Base-by-base conservation (phyloP, 2,797 vertebrate species). In the Rhinophrynus dorsalis region DNA sequence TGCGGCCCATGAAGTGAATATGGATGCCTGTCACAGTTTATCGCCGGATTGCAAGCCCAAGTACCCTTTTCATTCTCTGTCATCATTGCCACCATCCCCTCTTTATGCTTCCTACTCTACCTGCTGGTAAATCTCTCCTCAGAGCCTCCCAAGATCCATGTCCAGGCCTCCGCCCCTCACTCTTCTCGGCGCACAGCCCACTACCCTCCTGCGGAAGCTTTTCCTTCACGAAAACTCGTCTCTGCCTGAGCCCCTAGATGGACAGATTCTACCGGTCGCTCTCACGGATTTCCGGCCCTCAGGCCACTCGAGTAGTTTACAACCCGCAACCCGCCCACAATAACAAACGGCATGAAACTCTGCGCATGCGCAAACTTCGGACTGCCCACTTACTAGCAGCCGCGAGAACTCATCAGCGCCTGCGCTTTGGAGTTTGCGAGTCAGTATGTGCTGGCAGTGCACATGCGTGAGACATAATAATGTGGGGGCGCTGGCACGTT, bases 131-230 rank as follows among this genome's bases (percentile, higher is more conserved):
- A 2, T 1, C 5, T 11, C 12, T 15, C 54, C 18, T 85, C 74
- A 74, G 80, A 86, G 78, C 83, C 21, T 4, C 20, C 10, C 98
- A 97, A 95, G 94, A 94, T 45, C 90, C 99, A 33, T 98, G 95
- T 71, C 93, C 23, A 30, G 45, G 40, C 35, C 68, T 72, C 21
- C 30, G 52, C 17, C n/a, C 21, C 3, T 21, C 45, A 29, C 37
- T 44, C 55, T 10, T 8, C 2, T 11, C 1, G 27, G 33, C 21
- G 15, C 5, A 32, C 29, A 5, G 5, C 29, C 29, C 10, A 5
- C 29, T 32, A 5, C 29, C 29, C 29, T 10, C 5, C 30, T 29
- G 35, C 15, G 3, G 51, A 13, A 12, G 3, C 27, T 24, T 8
- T 1, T 1, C 12, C 45, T 24, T 12, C 5, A 13, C 33, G n/a